These are phyloP conservation scores for Toxotes lorentzi DNA, from an alignment of 2,797 vertebrate species.

Conservation along the genomic window DNA sequence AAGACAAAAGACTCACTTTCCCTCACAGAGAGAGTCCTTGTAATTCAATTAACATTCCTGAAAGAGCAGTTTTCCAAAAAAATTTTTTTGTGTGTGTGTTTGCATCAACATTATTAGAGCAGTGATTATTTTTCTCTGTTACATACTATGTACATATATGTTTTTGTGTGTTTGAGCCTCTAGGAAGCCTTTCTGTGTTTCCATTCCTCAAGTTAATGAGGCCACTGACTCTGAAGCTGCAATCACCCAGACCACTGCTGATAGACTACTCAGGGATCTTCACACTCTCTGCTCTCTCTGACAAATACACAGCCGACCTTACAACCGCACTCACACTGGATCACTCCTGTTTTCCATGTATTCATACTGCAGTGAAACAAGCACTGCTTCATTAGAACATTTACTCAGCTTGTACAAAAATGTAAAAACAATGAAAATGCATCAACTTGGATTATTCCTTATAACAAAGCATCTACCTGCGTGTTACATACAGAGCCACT, in stretches of 20 bases:
- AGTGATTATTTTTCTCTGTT: not conserved
- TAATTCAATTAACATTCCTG: slow-evolving; percentile 40
- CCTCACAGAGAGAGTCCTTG: slow-evolving; percentile 7
- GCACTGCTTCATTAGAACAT: not conserved
- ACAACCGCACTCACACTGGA: slow-evolving; percentile 11
- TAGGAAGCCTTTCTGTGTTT: slow-evolving; percentile 19
- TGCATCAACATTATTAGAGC: not conserved
- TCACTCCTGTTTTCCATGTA: slow-evolving; percentile 3
- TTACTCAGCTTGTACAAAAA: not conserved
- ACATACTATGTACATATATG: slow-evolving; percentile 19
- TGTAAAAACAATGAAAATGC: not conserved
- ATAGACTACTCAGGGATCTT: slow-evolving; percentile 32
- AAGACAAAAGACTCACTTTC: slow-evolving; percentile 57
- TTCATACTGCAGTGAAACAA: slow-evolving; percentile 6
- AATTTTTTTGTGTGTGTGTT: not conserved
- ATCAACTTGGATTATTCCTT: not conserved
- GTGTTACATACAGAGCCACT: not conserved
- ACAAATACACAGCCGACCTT: slow-evolving; percentile 15
- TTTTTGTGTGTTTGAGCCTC: slow-evolving; percentile 26
- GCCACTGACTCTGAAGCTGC: slow-evolving; percentile 42
- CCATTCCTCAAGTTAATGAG: slow-evolving; percentile 61
- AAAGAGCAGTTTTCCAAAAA: slow-evolving; percentile 7
- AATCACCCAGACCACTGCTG: slow-evolving; percentile 48
- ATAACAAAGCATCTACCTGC: not conserved
- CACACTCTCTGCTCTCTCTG: slow-evolving; percentile 29